Evolutionary conservation across 1,140 invertebrate genomes (phyloP).

Genomic region (Bombus superbus): DNA sequence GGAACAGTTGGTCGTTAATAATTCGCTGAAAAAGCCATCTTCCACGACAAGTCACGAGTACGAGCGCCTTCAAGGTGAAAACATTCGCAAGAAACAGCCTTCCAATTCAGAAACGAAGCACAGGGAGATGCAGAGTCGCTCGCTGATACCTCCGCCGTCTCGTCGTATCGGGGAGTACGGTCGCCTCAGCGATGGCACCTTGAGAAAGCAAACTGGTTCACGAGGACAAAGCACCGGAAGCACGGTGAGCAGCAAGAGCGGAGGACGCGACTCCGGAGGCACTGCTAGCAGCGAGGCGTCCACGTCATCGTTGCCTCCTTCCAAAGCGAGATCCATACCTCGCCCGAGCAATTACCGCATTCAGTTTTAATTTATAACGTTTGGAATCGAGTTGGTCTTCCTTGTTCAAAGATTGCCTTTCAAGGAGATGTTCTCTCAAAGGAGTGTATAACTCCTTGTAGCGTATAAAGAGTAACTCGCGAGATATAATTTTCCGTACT

Average conservation of each 20-base stretch:
- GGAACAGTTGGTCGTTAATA: slow-evolving; percentile 73
- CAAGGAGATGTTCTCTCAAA: neutral
- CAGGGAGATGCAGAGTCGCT: slow-evolving; percentile 83
- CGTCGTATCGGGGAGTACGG: slow-evolving; percentile 84
- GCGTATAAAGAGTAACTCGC: neutral
- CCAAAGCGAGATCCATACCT: slow-evolving; percentile 83
- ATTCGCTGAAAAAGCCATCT: slow-evolving; percentile 71
- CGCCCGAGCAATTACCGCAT: slow-evolving; percentile 87
- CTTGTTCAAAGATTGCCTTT: neutral
- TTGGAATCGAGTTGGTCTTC: slow-evolving; percentile 8
- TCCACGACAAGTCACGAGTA: slow-evolving; percentile 65
- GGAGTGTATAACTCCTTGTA: neutral
- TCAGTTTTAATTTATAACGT: slow-evolving; percentile 83
- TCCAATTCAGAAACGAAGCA: slow-evolving; percentile 74
- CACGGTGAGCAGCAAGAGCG: slow-evolving; percentile 81
- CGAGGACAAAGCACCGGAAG: slow-evolving; percentile 81
- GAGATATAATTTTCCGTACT: neutral
- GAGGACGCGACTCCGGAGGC: slow-evolving; percentile 83
- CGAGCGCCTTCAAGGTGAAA: slow-evolving; percentile 73
- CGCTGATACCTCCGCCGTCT: slow-evolving; percentile 85
- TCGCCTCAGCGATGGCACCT: slow-evolving; percentile 82
- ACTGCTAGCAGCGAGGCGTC: slow-evolving; percentile 84
- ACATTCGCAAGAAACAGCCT: slow-evolving; percentile 72
- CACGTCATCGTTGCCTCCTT: slow-evolving; percentile 84
- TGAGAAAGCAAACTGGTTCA: slow-evolving; percentile 76